Evolutionary conservation across 2,888 invertebrate species (phyloP).

Genomic region (Diadegma fenestrale): DNA sequence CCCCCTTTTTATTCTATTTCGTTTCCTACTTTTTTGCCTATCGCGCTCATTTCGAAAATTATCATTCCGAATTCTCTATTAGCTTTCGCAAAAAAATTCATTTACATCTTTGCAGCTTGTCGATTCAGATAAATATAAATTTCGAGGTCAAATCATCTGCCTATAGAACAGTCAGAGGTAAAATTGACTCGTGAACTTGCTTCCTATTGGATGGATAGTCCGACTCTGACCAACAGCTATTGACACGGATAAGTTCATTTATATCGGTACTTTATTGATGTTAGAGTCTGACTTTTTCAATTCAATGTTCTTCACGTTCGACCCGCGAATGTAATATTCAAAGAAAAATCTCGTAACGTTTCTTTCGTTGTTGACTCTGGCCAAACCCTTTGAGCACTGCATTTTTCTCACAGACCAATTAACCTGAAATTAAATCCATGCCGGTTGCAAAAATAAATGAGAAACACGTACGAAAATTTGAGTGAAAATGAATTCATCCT

Average conservation of each 20-base stretch:
- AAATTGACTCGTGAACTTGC: conserved; percentile 21
- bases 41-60: neutral
- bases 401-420: no score
- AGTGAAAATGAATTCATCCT: no score
- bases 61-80: neutral
- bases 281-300: neutral
- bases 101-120: neutral
- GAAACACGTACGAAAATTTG: no score
- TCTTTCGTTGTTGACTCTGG: neutral
- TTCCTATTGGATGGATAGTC: conserved; percentile 20
- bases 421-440: no score
- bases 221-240: neutral
- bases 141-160: neutral
- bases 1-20: conserved; percentile 28
- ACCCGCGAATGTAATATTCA: neutral
- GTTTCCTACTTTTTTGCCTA: neutral
- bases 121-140: neutral
- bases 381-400: neutral
- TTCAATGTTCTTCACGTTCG: neutral
- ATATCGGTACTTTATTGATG: conserved; percentile 11
- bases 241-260: conserved; percentile 27
- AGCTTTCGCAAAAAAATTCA: neutral
- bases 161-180: neutral
- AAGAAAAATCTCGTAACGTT: neutral
- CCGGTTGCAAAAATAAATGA: no score